Evolutionary conservation across 2,888 invertebrate species (phyloP), one percentile per base, ranked within the genome.

Genomic region (Dichetophora obliterata): DNA sequence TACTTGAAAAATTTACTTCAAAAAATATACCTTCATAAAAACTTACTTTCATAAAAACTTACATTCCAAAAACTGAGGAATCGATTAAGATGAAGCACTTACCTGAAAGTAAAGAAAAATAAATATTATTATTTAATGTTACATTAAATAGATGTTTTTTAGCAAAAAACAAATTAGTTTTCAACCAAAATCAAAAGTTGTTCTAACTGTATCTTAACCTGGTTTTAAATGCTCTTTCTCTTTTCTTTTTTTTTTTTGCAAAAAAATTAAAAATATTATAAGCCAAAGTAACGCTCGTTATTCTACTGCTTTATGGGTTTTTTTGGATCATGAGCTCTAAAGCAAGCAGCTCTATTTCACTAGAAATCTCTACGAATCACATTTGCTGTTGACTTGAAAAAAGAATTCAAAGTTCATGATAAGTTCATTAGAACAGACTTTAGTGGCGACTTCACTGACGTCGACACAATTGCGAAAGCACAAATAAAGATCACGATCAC

Each of bases 361-460:
- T 11, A 59, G 37, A 16, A 31, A 34, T 31, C 59, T 27, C 5
- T 5, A 71, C 14, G 48, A n/a, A 66, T 14, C 59, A 61, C n/a
- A 63, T 61, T 61, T 37, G 24, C 22, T 43, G 73, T 50, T 22
- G 22, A 34, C n/a, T 34, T 16, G 8, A 65, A 14, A 75, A 65
- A 66, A 1, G 22, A 50, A 31, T 69, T 50, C 69, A 59, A 61
- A 69, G 75, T 75, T 75, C 75, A 75, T 57, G 61, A 48, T 54
- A 50, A 69, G 75, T 75, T 75, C 75, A 75, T 75, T 75, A 75
- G 75, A 75, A 75, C 75, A 75, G 48, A 14, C 65, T 66, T 37
- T 14, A 48, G 27, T 19, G 43, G 19, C 65, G 34, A 70, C 70
- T 31, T 27, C 52, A 52, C 22, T 52, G n/a, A 24, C 65, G 31